These are phyloP conservation scores for Psittacula derbiana DNA, from an alignment of 2,797 vertebrate species.

Conservation along the genomic window DNA sequence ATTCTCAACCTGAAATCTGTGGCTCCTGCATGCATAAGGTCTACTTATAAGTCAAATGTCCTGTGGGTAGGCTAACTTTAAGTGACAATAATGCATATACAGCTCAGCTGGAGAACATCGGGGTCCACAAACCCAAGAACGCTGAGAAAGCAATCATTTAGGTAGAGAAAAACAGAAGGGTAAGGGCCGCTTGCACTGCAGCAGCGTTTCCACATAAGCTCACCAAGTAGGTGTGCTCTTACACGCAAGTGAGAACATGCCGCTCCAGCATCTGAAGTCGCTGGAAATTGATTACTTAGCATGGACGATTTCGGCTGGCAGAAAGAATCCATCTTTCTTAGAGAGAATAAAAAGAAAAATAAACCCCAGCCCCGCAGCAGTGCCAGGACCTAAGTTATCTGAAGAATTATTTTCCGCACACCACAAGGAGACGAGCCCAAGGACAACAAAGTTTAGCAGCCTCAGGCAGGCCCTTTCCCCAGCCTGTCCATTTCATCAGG, in stretches of 20 bases:
- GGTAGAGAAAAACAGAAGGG: background rate
- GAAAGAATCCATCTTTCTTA: background rate
- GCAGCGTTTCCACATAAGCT: background rate
- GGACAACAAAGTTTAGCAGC: conserved; percentile 49
- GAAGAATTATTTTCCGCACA: background rate
- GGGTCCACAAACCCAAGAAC: background rate
- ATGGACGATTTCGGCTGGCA: background rate
- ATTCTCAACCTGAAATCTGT: background rate
- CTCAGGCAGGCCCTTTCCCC: background rate
- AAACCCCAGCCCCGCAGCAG: background rate
- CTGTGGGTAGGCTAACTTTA: background rate
- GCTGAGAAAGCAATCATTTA: background rate
- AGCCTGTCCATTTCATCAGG: background rate
- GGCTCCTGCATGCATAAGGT: background rate
- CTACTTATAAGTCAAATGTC: background rate
- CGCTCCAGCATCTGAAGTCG: background rate
- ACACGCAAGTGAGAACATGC: background rate
- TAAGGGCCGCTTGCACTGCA: background rate
- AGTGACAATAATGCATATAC: background rate
- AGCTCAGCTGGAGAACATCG: conserved; percentile 23
- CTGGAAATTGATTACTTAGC: background rate
- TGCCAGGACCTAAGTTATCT: background rate
- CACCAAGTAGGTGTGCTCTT: background rate
- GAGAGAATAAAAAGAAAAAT: background rate
- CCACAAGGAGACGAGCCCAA: background rate